Base-by-base conservation (phyloP, 2,888 invertebrate genomes). In the Acanthosepion esculentum region DNA sequence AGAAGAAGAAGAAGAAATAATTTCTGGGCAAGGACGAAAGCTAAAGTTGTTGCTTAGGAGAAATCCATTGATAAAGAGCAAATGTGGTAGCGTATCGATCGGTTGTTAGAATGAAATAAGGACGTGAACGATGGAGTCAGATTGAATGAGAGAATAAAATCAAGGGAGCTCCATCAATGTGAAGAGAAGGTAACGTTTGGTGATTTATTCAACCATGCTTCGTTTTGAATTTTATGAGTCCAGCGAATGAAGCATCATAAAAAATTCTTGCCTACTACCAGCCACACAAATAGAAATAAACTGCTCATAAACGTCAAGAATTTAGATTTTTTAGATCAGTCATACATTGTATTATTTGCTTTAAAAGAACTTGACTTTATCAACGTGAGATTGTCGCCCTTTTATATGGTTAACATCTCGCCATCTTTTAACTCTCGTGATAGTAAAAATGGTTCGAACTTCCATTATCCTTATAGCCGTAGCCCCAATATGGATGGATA, bases 241-340 rank as follows among this genome's bases (percentile, higher is more conserved):
- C 78, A 78, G n/a, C 29, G 29, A 78, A 78, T n/a, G 78, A 78
- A 29, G 29, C 78, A 29, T 29, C 78, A 78, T 78, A 29, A 78
- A 78, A 78, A 29, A 29, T 78, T 78, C 2, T n/a, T 10, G 78
- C 64, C 23, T 64, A 10, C 78, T 10, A 29, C 29, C n/a, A 78
- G 23, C 7, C n/a, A 78, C 29, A 78, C 29, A 29, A n/a, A 29
- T 12, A 29, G 78, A 78, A 78, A 78, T 78, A 78, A 78, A 78
- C 78, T 78, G 78, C 26, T 78, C 78, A 78, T n/a, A 78, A 78
- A 78, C n/a, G 78, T 78, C 78, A 78, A 78, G 78, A 78, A 78
- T 8, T 78, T 78, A 78, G 29, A 78, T 78, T 78, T 78, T 78
- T 78, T 78, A 29, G 10, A 78, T 78, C 78, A 78, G 78, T 78